Base-by-base conservation (phyloP, 2,888 invertebrate genomes). In the Lamellibrachia satsuma region DNA sequence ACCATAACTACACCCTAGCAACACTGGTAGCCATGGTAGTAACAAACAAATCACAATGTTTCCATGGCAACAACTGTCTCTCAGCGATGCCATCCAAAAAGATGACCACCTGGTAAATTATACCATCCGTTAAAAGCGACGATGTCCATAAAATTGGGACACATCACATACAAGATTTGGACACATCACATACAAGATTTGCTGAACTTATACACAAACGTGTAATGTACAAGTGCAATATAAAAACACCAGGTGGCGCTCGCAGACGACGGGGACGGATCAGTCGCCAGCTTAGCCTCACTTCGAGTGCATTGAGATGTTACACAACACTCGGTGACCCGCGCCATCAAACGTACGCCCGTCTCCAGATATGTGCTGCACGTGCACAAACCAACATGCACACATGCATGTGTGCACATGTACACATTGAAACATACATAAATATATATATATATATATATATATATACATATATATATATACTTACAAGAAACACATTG, bases 31-130 rank as follows among this genome's bases (percentile, higher is more conserved):
- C 75, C n/a, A 75, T 75, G 75, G 75, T n/a, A 75, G 75, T 75
- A 75, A 75, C 75, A 75, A 75, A 75, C 75, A 75, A 75, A 75
- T 75, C 75, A 75, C 75, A 75, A 75, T 75, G 75, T 75, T 22
- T 75, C 75, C 75, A 75, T 22, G 75, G 75, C 75, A n/a, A 75
- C 75, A 22, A n/a, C 57, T n/a, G 75, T 75, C 15, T 22, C 75
- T 22, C 55, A 55, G 9, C 6, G 6, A n/a, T 22, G 22, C 75
- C 75, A 75, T 75, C 75, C 75, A 75, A 75, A 75, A 75, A 75
- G 75, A 75, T 75, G 75, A 22, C 75, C 75, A 22, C 15, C 75
- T 75, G 75, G 75, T 75, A 75, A 75, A 75, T 11, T 75, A 75
- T 75, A 75, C 75, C 75, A n/a, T 11, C 75, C 75, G 15, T 75